A percentile compares a stretch with the other conserved stretches of the same genome.
These are phyloP conservation scores for Chlorodrepanis virens DNA, from an alignment of 2,113 vertebrate genomes.

Conservation along the genomic window DNA sequence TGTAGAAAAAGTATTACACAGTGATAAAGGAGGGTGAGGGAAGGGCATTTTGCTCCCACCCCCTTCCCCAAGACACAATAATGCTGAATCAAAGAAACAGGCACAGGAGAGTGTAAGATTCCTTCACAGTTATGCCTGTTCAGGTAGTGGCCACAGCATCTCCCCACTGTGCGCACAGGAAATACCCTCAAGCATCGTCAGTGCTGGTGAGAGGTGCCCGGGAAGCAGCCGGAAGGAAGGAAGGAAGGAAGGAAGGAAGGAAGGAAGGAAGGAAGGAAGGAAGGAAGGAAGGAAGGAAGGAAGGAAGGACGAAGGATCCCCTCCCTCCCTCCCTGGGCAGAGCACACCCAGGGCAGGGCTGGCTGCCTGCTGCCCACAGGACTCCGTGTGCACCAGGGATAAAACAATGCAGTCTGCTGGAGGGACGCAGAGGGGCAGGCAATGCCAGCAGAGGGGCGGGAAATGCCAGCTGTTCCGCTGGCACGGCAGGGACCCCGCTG, in stretches of 20 bases:
- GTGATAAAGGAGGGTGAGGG: slow-evolving; percentile 4
- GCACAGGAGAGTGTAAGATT: slow-evolving; percentile 48
- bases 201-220: background rate
- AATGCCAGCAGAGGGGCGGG: too few species aligned
- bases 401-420: background rate
- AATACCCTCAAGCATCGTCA: background rate
- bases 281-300: background rate
- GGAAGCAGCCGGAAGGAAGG: background rate
- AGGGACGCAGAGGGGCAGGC: background rate
- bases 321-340: background rate
- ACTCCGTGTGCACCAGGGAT: background rate
- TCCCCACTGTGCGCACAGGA: background rate
- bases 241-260: background rate
- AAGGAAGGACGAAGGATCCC: background rate
- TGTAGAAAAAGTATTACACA: slow-evolving; percentile 42
- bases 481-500: accelerated
- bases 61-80: slow-evolving; percentile 18
- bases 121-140: slow-evolving; percentile 31
- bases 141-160: background rate
- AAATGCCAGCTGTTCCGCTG: accelerated
- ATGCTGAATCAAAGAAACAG: slow-evolving; percentile 49
- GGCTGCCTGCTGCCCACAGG: background rate
- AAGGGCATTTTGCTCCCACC: background rate
- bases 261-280: background rate
- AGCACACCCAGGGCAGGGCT: background rate